Evolutionary conservation across 2,888 invertebrate species (phyloP).

Genomic region (Pollenia angustigena): DNA sequence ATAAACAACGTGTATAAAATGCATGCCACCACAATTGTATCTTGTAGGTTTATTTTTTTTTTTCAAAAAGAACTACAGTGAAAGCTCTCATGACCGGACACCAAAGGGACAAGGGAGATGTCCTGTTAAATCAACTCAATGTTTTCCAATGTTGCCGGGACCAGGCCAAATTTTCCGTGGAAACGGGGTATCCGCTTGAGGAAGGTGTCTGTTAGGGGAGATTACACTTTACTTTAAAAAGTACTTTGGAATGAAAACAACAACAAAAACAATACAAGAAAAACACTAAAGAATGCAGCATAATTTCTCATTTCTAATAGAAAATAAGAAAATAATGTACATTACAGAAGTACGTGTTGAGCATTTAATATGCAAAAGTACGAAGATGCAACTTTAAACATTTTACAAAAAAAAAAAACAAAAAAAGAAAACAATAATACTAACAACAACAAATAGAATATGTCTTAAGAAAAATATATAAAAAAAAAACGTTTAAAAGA

Average conservation of each 20-base stretch:
- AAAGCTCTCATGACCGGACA: too few relatives aligned
- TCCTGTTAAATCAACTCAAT: too few relatives aligned
- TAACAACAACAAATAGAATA: slow-evolving; percentile 23
- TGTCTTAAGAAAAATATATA: slow-evolving; percentile 30
- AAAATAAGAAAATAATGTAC: slow-evolving; percentile 66
- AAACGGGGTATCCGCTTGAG: too few relatives aligned
- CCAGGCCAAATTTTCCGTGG: too few relatives aligned
- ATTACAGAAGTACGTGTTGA: slow-evolving; percentile 66
- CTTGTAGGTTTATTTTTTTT: slow-evolving; percentile 6
- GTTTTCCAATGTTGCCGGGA: too few relatives aligned
- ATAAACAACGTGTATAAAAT: neutral
- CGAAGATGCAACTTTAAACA: slow-evolving; percentile 55
- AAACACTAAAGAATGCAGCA: slow-evolving; percentile 58
- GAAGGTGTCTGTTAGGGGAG: too few relatives aligned
- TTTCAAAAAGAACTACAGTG: slow-evolving; percentile 32
- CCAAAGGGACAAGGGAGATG: too few relatives aligned
- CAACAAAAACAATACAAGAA: slow-evolving; percentile 1
- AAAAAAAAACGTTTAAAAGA: slow-evolving; percentile 65
- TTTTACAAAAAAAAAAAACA: slow-evolving; percentile 22
- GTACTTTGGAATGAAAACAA: slow-evolving; percentile 42
- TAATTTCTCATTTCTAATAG: slow-evolving; percentile 70
- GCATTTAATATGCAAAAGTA: slow-evolving; percentile 69
- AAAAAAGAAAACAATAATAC: slow-evolving; percentile 7
- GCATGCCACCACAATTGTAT: neutral
- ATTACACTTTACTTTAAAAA: neutral